These are phyloP conservation scores for Pachypanchax playfairii DNA, from an alignment of 2,113 vertebrate genomes.

Conservation along the genomic window DNA sequence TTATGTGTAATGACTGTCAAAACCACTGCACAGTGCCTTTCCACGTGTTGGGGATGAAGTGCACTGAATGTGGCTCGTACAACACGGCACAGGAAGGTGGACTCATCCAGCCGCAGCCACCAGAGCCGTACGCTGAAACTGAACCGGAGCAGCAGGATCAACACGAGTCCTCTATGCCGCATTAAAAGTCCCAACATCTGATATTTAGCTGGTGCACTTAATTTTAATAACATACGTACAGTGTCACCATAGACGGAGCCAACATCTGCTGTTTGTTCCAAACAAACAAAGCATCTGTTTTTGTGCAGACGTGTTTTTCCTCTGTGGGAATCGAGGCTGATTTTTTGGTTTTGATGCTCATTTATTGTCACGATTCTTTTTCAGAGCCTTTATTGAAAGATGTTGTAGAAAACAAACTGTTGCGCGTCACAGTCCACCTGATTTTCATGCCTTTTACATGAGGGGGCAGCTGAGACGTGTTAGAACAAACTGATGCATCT, in stretches of 20 bases:
- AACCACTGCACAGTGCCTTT: conserved; percentile 86
- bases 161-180: background rate
- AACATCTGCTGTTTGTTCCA: conserved; percentile 8
- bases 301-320: background rate
- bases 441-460: too few species aligned
- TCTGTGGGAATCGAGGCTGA: too few species aligned
- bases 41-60: conserved; percentile 95
- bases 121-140: conserved; percentile 7
- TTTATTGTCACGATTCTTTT: too few species aligned
- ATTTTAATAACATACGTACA: conserved; percentile 6
- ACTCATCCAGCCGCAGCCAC: conserved; percentile 60
- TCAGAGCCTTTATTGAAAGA: too few species aligned
- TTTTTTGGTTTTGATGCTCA: too few species aligned
- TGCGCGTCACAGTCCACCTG: too few species aligned
- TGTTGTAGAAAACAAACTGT: too few species aligned
- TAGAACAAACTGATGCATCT: too few species aligned
- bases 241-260: conserved; percentile 3
- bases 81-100: conserved; percentile 90
- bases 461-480: too few species aligned
- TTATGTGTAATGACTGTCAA: conserved; percentile 94
- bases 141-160: conserved; percentile 36
- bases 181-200: conserved; percentile 3
- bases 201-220: conserved; percentile 1
- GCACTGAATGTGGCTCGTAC: conserved; percentile 88
- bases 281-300: background rate